Percentiles rank a stretch among this genome's conserved stretches.
Conservation (phyloP, 2,113 vertebrate genomes). For the Callaeas wilsoni region DNA sequence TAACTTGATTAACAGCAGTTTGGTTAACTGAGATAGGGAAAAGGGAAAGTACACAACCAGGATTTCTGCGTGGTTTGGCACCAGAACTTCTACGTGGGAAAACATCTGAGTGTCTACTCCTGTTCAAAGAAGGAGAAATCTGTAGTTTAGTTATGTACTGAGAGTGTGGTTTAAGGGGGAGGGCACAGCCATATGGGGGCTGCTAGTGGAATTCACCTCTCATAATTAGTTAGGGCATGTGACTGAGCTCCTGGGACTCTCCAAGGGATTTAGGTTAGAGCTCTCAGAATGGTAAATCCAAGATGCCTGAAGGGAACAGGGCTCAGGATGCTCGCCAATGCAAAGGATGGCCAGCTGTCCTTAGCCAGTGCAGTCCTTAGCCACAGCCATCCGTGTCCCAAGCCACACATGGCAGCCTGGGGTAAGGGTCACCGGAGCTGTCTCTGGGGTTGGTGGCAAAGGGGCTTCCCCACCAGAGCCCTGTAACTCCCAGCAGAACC, state of each 20-base stretch:
- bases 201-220: not conserved
- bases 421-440: not conserved
- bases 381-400: too few relatives aligned
- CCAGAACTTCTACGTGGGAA: not conserved
- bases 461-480: not conserved
- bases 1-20: not conserved
- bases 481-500: not conserved
- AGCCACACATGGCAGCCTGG: not conserved
- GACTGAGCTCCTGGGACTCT: not conserved
- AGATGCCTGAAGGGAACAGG: not conserved
- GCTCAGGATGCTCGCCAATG: not conserved
- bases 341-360: not conserved
- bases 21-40: not conserved
- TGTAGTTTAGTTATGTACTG: not conserved
- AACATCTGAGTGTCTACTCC: not conserved
- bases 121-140: not conserved
- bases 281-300: not conserved
- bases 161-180: not conserved
- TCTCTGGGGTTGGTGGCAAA: not conserved
- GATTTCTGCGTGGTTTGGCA: not conserved
- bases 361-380: not conserved
- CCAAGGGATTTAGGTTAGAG: not conserved
- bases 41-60: not conserved
- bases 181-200: not conserved
- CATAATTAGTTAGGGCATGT: too few relatives aligned